Conservation (phyloP, 2,888 invertebrate genomes). For the Hemithea aestivaria region DNA sequence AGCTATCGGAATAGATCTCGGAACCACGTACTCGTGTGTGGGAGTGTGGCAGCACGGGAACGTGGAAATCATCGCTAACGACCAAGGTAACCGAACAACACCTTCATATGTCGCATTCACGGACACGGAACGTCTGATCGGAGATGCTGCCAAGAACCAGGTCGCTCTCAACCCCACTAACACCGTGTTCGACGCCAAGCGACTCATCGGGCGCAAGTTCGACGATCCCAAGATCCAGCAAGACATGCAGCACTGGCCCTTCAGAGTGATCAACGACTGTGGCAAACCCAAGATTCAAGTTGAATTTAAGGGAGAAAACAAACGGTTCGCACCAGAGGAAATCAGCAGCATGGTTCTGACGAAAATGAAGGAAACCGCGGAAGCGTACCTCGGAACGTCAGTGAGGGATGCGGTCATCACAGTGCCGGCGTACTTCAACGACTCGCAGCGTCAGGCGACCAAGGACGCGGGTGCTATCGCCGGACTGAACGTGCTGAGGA, state of each 20-base stretch:
- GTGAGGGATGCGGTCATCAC: slow-evolving; percentile 88
- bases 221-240: slow-evolving; percentile 86
- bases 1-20: slow-evolving; percentile 82
- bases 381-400: slow-evolving; percentile 82
- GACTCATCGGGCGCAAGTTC: slow-evolving; percentile 88
- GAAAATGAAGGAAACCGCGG: slow-evolving; percentile 82
- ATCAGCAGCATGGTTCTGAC: slow-evolving; percentile 83
- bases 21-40: slow-evolving; percentile 92
- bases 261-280: slow-evolving; percentile 82
- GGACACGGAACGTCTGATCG: slow-evolving; percentile 89
- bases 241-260: slow-evolving; percentile 92
- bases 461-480: slow-evolving; percentile 90
- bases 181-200: slow-evolving; percentile 86
- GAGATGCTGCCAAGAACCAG: slow-evolving; percentile 93
- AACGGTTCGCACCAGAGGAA: slow-evolving; percentile 84
- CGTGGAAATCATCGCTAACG: slow-evolving; percentile 92
- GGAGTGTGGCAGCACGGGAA: slow-evolving; percentile 91
- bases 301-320: slow-evolving; percentile 82
- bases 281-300: slow-evolving; percentile 85
- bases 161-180: slow-evolving; percentile 87
- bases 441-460: slow-evolving; percentile 86
- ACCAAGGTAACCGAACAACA: slow-evolving; percentile 92
- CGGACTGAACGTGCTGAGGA: slow-evolving; percentile 88
- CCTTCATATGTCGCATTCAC: slow-evolving; percentile 94
- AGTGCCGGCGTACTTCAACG: slow-evolving; percentile 89